These are phyloP conservation scores for Ageneiosus marmoratus DNA, from an alignment of 2,113 vertebrate genomes.

Conservation along the genomic window DNA sequence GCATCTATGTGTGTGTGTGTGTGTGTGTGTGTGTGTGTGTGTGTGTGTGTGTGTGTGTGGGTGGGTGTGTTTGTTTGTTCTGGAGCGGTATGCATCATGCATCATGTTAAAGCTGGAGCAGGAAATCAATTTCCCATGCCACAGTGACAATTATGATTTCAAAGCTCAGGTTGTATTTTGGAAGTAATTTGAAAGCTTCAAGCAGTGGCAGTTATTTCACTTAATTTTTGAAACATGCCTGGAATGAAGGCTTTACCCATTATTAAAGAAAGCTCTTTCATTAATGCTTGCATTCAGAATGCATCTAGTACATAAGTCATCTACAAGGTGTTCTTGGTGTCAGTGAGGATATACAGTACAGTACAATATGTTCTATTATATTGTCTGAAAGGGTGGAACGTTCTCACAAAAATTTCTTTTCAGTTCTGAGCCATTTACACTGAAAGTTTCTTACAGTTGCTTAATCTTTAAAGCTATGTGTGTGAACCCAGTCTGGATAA, in stretches of 20 bases:
- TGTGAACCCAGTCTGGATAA: neutral
- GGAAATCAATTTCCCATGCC: slow-evolving; percentile 19
- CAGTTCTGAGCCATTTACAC: neutral
- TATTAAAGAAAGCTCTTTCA: neutral
- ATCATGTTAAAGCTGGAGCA: neutral
- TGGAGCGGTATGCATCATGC: neutral
- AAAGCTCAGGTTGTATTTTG: slow-evolving; percentile 6
- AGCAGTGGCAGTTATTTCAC: neutral
- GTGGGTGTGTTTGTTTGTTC: neutral
- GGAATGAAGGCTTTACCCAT: neutral
- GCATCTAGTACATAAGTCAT: neutral
- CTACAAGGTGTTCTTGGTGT: neutral
- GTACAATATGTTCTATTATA: neutral
- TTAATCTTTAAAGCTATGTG: neutral
- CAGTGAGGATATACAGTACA: neutral
- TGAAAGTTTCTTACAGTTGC: neutral
- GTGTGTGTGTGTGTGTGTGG: too few species aligned
- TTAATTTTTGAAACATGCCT: neutral
- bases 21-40: slow-evolving; percentile 12
- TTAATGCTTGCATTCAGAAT: neutral
- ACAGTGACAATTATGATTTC: neutral
- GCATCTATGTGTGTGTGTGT: neutral
- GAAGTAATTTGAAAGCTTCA: slow-evolving; percentile 16
- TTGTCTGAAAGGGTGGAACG: neutral
- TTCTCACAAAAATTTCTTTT: neutral